Evolutionary conservation across 2,888 invertebrate genomes (phyloP), one percentile per base, ranked within the genome.

Genomic region (Drosophila subsilvestris): DNA sequence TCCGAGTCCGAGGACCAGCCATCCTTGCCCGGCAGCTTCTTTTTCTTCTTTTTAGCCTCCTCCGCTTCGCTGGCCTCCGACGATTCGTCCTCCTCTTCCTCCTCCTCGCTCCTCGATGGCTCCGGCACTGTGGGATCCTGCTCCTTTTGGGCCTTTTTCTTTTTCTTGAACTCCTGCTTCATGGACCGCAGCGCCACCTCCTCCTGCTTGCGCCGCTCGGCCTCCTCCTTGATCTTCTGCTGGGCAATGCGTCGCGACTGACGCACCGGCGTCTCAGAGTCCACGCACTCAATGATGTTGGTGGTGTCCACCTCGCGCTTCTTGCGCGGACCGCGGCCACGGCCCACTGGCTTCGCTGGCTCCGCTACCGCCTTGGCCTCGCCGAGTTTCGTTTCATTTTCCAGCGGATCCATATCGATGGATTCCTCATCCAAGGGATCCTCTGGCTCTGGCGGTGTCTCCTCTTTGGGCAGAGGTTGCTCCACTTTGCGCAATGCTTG

Each of bases 241-340:
- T 97, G 97, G 0, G 97, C 98, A 79, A 98, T 96, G 68, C 98
- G 93, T 1, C 97, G 93, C 2, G 97, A 97, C 87, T 96, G 96
- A 8, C 98, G 93, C 5, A 97, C 95, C 0, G 92, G 92, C 0
- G 90, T 88, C 59, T 92, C 92, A 2, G 89, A 79, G 18, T 91
- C 91, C 1, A 75, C 84, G 0, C 82, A 63, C 3, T 92, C 91
- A 22, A 91, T 89, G n/a, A 90, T 91, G 61, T 91, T 92, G 12
- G 89, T 92, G 3, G 90, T 81, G 59, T 92, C 92, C 14, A 91
- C 91, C 17, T 91, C 92, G 0, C 90, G 90, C 43, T 88, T 84
- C 27, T 91, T 91, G 0, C 91, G 89, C 7, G 78, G 61, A 2
- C 88, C 88, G 3, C 89, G 86, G 0, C 86, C 89, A 17, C 88